Base-by-base conservation (phyloP, 2,797 vertebrate species). In the Eremophila alpestris region DNA sequence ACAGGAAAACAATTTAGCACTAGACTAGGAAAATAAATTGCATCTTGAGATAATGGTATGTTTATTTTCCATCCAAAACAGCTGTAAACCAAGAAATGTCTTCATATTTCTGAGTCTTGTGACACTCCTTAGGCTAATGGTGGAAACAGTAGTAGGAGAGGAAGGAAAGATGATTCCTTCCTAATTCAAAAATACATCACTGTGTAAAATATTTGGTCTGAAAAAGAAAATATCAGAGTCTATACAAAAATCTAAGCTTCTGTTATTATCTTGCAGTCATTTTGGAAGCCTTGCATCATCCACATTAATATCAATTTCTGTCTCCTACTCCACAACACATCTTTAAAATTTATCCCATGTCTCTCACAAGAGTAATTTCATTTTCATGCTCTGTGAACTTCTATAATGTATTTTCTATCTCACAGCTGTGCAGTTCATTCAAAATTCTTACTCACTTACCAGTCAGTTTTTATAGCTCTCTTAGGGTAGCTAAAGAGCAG, bases 351-450 rank as follows among this genome's bases (percentile, higher is more conserved):
- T 56, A 92, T 74, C 38, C 41, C 2, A 2, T 74, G 41, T 89
- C 13, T 29, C 60, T 95, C 64, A 67, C 5, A 32, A 87, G 43
- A 90, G 51, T 36, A 0, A 94, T 76, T 80, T 87, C 27, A 67
- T 46, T 77, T 89, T 51, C 67, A 76, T 60, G 74, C 52, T 60
- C 79, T 63, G 38, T 92, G 81, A 95, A 90, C 38, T 60, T 79
- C 45, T 73, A 10, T 51, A 77, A 93, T 41, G 32, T 60, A 81
- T 95, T 85, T 89, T 80, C 63, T 89, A 41, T 20, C 49, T 93
- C 78, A 80, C 58, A 93, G 92, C 49, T 90, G 56, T 77, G 71
- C 27, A 85, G 71, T 71, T 51, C 70, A 92, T 77, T 94, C 55
- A 74, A 46, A 93, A 79, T 76, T 88, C 80, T 70, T 88, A 71